These are phyloP conservation scores for Catostomus latipinnis DNA, from an alignment of 2,797 vertebrate species.

Conservation along the genomic window DNA sequence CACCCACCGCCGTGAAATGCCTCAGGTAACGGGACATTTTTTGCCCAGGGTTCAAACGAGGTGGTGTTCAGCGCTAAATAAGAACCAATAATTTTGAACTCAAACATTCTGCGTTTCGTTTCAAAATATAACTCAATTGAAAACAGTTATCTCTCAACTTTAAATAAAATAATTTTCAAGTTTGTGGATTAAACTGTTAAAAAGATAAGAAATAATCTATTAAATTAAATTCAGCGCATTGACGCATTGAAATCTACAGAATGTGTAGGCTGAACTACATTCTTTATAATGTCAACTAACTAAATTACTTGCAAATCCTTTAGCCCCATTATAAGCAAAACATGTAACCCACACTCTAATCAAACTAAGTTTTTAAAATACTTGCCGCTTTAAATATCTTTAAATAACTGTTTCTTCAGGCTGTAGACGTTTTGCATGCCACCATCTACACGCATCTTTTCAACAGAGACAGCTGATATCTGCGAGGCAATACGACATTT, in stretches of 20 bases:
- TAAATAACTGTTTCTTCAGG: background rate
- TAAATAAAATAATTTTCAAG: too few species aligned
- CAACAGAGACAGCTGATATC: background rate
- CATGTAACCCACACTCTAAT: too few species aligned
- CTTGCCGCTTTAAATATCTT: background rate
- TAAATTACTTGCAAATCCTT: too few species aligned
- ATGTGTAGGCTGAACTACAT: too few species aligned
- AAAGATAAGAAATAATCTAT: too few species aligned
- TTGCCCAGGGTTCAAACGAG: constrained; percentile 14
- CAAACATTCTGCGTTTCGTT: background rate
- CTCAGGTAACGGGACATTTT: constrained; percentile 90
- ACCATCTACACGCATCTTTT: background rate
- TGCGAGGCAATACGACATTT: too few species aligned
- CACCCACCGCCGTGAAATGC: constrained; percentile 90
- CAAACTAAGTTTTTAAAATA: background rate
- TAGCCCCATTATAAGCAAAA: too few species aligned
- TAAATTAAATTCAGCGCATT: too few species aligned
- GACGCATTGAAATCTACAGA: too few species aligned
- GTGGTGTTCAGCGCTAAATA: background rate
- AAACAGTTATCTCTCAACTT: too few species aligned
- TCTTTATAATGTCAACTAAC: too few species aligned
- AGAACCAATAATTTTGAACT: background rate
- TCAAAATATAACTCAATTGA: background rate
- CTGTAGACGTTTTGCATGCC: background rate
- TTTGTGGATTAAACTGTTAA: too few species aligned